These are phyloP conservation scores for Mus caroli DNA, from an alignment of 2,797 vertebrate genomes.

Conservation along the genomic window DNA sequence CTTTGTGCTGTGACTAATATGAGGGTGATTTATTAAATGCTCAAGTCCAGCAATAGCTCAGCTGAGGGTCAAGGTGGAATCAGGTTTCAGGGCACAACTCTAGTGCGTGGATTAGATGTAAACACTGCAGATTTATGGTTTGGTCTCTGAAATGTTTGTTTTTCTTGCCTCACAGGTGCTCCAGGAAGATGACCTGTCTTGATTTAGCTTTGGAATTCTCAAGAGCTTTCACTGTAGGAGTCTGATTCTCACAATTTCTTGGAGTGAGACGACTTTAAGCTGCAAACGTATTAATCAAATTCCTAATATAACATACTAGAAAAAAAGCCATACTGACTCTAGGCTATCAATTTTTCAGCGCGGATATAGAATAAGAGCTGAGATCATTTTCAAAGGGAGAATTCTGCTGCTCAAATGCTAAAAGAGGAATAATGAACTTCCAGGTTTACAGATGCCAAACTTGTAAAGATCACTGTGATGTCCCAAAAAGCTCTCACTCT, in stretches of 20 bases:
- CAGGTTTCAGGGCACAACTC: conserved; percentile 9
- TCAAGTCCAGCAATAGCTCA: background rate
- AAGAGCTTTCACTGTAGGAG: background rate
- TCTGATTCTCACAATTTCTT: background rate
- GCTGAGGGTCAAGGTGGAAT: conserved; percentile 21
- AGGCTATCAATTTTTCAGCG: conserved; percentile 21
- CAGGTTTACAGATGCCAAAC: background rate
- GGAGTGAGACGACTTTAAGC: background rate
- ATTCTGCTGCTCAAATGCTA: background rate
- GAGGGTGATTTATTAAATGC: conserved; percentile 58
- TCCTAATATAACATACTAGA: background rate
- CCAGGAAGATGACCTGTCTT: background rate
- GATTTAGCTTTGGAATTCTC: conserved; percentile 34
- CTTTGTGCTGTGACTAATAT: background rate
- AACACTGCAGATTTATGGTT: conserved; percentile 17
- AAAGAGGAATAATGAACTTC: background rate
- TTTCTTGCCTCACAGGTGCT: background rate
- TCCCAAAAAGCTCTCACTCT: background rate
- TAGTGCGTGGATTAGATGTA: background rate
- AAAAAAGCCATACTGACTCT: background rate
- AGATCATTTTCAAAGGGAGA: background rate
- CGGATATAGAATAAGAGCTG: background rate
- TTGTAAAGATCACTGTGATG: background rate
- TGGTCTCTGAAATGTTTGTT: conserved; percentile 56
- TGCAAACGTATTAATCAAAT: conserved; percentile 4